Conservation (phyloP, 2,888 invertebrate species). For the Machimus rusticus region DNA sequence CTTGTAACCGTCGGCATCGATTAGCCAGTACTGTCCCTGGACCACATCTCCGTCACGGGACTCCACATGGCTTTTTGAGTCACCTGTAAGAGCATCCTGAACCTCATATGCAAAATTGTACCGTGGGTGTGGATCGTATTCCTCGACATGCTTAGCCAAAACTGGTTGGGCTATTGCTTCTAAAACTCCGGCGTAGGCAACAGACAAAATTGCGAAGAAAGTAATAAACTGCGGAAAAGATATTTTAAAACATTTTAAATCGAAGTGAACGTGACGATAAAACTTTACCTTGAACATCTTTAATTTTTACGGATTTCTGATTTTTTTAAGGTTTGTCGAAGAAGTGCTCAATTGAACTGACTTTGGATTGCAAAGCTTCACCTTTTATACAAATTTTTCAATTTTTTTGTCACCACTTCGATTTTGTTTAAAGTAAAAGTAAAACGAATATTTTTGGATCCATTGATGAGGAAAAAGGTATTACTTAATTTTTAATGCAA, state of each 20-base stretch:
- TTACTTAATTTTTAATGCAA: neutral
- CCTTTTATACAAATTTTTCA: neutral
- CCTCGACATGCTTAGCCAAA: constrained; percentile 47
- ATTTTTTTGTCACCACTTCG: neutral
- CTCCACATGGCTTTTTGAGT: constrained; percentile 65
- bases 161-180: constrained; percentile 47
- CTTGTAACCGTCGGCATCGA: constrained; percentile 66
- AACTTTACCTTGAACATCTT: neutral
- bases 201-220: neutral
- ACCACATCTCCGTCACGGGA: constrained; percentile 68
- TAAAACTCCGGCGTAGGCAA: neutral
- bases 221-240: neutral
- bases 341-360: neutral
- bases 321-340: neutral
- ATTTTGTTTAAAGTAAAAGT: neutral
- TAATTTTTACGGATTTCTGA: neutral
- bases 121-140: constrained; percentile 53
- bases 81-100: constrained; percentile 61
- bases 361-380: neutral
- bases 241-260: neutral
- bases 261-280: neutral
- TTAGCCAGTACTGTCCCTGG: constrained; percentile 63
- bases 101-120: constrained; percentile 62
- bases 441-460: neutral
- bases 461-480: neutral